These are phyloP conservation scores for Drosophila malerkotliana DNA, from an alignment of 1,140 invertebrate genomes.

Conservation along the genomic window DNA sequence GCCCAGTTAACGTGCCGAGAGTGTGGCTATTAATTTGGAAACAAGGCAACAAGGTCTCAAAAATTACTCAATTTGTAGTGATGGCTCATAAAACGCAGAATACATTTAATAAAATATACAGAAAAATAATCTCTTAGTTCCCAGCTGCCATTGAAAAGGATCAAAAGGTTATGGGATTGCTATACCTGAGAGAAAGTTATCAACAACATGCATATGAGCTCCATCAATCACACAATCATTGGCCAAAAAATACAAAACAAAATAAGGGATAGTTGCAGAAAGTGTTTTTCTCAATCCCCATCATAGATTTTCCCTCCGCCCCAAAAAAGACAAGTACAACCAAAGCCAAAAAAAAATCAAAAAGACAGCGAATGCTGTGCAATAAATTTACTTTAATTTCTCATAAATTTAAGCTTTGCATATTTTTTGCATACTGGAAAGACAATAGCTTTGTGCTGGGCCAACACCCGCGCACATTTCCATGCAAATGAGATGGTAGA, in stretches of 20 bases:
- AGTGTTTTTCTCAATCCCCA: slow-evolving; percentile 58
- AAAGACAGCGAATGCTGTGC: slow-evolving; percentile 59
- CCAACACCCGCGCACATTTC: slow-evolving; percentile 81
- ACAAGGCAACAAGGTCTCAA: not conserved
- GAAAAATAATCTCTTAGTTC: not conserved
- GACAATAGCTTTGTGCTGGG: slow-evolving; percentile 71
- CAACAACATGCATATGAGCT: slow-evolving; percentile 50
- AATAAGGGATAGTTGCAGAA: slow-evolving; percentile 65
- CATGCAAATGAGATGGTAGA: slow-evolving; percentile 71
- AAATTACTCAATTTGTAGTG: slow-evolving; percentile 17
- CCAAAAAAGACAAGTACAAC: slow-evolving; percentile 9
- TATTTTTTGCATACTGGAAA: slow-evolving; percentile 71
- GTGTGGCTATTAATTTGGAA: slow-evolving; percentile 5
- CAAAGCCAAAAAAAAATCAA: not conserved
- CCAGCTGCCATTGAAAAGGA: slow-evolving; percentile 11
- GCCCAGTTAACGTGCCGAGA: slow-evolving; percentile 55
- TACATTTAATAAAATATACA: not conserved
- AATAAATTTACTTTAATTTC: slow-evolving; percentile 83
- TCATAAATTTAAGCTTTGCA: slow-evolving; percentile 81
- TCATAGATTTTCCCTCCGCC: slow-evolving; percentile 28
- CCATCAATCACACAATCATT: slow-evolving; percentile 74
- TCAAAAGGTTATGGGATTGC: slow-evolving; percentile 33
- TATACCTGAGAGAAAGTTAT: slow-evolving; percentile 66
- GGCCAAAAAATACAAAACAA: not conserved
- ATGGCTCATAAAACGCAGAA: too few species aligned